Evolutionary conservation across 2,113 vertebrate species (phyloP), one percentile per base, ranked within the genome.

Genomic region (Halcyon senegalensis): DNA sequence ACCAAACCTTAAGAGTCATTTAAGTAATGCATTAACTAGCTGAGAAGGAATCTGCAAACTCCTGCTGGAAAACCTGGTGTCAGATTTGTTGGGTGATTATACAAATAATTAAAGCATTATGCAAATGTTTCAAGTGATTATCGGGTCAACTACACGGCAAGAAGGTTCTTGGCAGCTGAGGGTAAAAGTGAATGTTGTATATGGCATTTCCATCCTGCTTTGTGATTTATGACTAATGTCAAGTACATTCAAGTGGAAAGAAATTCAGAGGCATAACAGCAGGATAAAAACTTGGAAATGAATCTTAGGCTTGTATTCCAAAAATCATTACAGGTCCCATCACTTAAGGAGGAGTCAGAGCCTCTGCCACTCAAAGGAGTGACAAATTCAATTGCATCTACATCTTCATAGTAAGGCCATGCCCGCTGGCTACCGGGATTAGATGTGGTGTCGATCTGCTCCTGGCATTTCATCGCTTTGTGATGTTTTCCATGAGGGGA

Each of bases 141-240:
- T 53, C 53, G 35, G 77, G 66, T 90, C 81, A 93, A 2, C 70
- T 59, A 14, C 28, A 2, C n/a, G 10, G 27, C 41, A 31, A 35
- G 80, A 79, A 66, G 53, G 18, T 76, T 87, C n/a, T 62, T 73
- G 46, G 77, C 62, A 92, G 48, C 74, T 62, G 66, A 92, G 33
- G 53, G 23, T 73, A 87, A 91, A 80, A 89, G 37, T 62, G 50
- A 55, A 59, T 35, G 46, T 43, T 77, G 39, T 35, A 44, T 56
- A 30, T 37, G 35, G 31, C 31, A 76, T 89, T 89, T 92, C 35
- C 31, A 44, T 80, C 74, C 56, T 73, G 56, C 27, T 64, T 93
- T 74, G 82, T 89, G 69, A 80, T 94, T 89, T 95, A 83, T 83
- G 53, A 62, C 70, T 95, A 79, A 94, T 59, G 58, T 84, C 89